A percentile compares a stretch with the other conserved stretches of the same genome.
These are phyloP conservation scores for Nebria ingens DNA, from an alignment of 1,140 invertebrate species.

Conservation along the genomic window DNA sequence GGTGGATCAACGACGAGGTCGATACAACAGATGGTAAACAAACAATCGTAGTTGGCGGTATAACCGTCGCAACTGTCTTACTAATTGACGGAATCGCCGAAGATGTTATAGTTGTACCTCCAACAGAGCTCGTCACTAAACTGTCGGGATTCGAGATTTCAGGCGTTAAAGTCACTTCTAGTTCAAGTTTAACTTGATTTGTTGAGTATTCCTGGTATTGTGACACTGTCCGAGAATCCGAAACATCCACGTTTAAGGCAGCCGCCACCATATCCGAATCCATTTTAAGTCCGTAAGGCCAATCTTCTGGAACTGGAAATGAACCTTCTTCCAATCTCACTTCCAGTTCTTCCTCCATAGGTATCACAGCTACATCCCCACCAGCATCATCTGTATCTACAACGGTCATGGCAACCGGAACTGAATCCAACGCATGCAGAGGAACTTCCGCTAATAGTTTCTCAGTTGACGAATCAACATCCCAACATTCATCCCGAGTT, in stretches of 20 bases:
- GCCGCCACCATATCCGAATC: constrained; percentile 32
- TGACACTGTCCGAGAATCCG: constrained; percentile 13
- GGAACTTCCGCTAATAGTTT: constrained; percentile 35
- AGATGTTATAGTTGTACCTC: constrained; percentile 26
- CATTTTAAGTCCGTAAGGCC: constrained; percentile 33
- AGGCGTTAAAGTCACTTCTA: constrained; percentile 42
- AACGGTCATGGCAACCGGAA: constrained; percentile 24
- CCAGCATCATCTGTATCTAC: constrained; percentile 25
- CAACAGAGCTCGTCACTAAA: constrained; percentile 34
- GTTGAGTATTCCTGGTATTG: constrained; percentile 11
- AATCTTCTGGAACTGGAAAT: constrained; percentile 32
- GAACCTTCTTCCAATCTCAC: constrained; percentile 37
- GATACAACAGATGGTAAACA: constrained; percentile 36
- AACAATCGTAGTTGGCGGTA: constrained; percentile 41
- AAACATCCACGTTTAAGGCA: constrained; percentile 22
- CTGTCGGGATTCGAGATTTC: constrained; percentile 36
- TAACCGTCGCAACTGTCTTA: constrained; percentile 32
- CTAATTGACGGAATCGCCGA: constrained; percentile 28
- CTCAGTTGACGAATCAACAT: constrained; percentile 37
- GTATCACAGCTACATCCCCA: constrained; percentile 36
- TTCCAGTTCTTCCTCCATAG: constrained; percentile 42
- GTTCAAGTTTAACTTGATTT: constrained; percentile 37
- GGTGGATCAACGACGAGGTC: constrained; percentile 30
- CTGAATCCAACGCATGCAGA: constrained; percentile 29
- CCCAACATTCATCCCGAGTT: constrained; percentile 32